Percentiles rank a stretch among this genome's conserved stretches.
Evolutionary conservation across 2,113 vertebrate species (phyloP).

Genomic region (Suricata suricatta): DNA sequence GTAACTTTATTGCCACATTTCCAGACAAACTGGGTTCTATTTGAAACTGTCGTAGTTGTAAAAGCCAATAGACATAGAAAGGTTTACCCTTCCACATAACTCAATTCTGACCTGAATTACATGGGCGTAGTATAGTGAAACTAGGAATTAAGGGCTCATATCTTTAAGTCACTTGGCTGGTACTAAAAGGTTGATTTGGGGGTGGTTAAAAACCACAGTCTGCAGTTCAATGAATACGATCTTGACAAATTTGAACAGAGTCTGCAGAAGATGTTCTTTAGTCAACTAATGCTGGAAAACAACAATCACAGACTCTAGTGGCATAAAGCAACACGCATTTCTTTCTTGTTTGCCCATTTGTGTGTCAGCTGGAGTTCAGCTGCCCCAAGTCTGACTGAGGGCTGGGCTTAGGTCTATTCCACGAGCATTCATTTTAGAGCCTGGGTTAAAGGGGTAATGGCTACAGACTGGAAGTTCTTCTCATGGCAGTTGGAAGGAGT

Average conservation of each 20-base stretch:
- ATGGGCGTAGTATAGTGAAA: not conserved
- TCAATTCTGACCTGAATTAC: conserved; percentile 28
- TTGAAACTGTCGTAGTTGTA: not conserved
- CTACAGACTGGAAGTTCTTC: not conserved
- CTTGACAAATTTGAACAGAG: not conserved
- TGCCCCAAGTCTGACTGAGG: not conserved
- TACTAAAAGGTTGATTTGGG: not conserved
- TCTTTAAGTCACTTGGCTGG: not conserved
- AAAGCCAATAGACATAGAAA: conserved; percentile 6
- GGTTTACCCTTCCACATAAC: not conserved
- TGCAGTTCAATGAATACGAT: not conserved
- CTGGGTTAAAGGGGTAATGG: not conserved
- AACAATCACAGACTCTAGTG: not conserved
- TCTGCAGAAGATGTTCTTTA: not conserved
- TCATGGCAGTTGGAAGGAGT: not conserved
- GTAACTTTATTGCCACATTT: not conserved
- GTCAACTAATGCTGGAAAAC: not conserved
- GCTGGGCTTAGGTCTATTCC: not conserved
- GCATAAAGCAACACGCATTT: not conserved
- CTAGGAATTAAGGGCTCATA: not conserved
- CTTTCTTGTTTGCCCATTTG: not conserved
- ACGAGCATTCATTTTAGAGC: not conserved
- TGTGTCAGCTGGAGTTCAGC: not conserved
- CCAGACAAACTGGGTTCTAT: conserved; percentile 26
- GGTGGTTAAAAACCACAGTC: not conserved